Evolutionary conservation across 2,113 vertebrate species (phyloP), one percentile per base, ranked within the genome.

Genomic region (Mellivora capensis): DNA sequence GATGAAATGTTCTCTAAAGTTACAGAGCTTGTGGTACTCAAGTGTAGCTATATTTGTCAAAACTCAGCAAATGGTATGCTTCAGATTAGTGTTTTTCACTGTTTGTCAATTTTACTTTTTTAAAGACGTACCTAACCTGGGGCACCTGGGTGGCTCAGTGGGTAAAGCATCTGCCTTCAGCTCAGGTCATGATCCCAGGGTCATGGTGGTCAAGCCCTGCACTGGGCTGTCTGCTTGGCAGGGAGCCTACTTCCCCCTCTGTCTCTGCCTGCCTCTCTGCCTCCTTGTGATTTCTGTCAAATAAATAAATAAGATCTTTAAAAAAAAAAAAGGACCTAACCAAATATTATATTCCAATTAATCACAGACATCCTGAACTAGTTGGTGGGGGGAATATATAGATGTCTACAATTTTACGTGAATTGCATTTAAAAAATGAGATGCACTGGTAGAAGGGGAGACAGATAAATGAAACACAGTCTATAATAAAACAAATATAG

Each of bases 361-460:
- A 27, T 83, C 23, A 47, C 1, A 31, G 39, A 15, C 7, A 6
- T 1, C 11, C 29, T 23, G 49, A 44, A 62, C n/a, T 15, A 52
- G 10, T 27, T 31, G 3, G 14, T 29, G 27, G 61, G 29, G 23
- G 18, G 23, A 37, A 18, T 21, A n/a, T 3, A 29, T 4, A 34
- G 42, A 37, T 20, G 39, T 61, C n/a, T 34, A 9, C 57, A 44
- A 13, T n/a, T 47, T 47, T 64, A 59, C 4, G 27, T 25, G 62
- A 74, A n/a, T 13, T 44, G n/a, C 85, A 15, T 39, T 2, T 12
- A 25, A 90, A 67, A 37, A 47, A 25, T 17, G 61, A 64, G 44
- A 17, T 1, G 7, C 0, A 1, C 42, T 39, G 94, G 29, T 5
- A 10, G 29, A 2, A 0, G 27, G 87, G 13, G 4, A 29, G 18